phyloP scores from a whole-genome alignment of 1,140 invertebrate species.

The Phthorimaea operculella region DNA sequence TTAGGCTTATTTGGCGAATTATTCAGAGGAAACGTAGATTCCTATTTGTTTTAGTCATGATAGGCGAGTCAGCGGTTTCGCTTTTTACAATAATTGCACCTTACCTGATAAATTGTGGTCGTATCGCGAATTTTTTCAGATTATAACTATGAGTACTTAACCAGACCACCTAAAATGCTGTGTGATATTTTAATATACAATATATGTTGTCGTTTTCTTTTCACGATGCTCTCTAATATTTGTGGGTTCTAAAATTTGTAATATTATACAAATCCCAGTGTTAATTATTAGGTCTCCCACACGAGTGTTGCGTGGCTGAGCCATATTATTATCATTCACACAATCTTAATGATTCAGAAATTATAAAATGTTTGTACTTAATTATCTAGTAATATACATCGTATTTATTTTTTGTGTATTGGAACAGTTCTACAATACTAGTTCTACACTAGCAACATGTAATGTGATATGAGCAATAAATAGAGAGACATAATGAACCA shows the following conservation, averaged over 20 bases:
- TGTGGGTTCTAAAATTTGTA: background rate
- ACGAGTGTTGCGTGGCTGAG: constrained; percentile 29
- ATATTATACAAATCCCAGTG: background rate
- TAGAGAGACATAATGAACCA: constrained; percentile 49
- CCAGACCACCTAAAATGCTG: constrained; percentile 51
- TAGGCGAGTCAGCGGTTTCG: constrained; percentile 11
- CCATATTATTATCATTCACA: constrained; percentile 53
- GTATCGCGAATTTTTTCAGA: constrained; percentile 1
- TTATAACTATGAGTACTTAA: constrained; percentile 49
- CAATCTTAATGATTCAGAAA: constrained; percentile 41
- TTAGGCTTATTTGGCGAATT: constrained; percentile 21
- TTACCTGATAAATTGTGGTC: background rate
- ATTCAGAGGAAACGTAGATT: background rate
- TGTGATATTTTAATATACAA: constrained; percentile 46
- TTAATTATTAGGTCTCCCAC: background rate
- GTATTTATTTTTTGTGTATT: constrained; percentile 56
- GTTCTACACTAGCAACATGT: constrained; percentile 45
- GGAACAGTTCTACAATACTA: constrained; percentile 46
- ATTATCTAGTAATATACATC: constrained; percentile 54
- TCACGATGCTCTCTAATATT: background rate
- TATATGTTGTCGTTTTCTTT: background rate
- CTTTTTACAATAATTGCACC: background rate
- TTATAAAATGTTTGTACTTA: constrained; percentile 61
- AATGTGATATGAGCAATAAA: constrained; percentile 65
- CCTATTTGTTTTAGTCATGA: constrained; percentile 5